Percentiles rank a stretch among this genome's conserved stretches.
Evolutionary conservation across 2,888 invertebrate species (phyloP).

Genomic region (Eudemis profundana): DNA sequence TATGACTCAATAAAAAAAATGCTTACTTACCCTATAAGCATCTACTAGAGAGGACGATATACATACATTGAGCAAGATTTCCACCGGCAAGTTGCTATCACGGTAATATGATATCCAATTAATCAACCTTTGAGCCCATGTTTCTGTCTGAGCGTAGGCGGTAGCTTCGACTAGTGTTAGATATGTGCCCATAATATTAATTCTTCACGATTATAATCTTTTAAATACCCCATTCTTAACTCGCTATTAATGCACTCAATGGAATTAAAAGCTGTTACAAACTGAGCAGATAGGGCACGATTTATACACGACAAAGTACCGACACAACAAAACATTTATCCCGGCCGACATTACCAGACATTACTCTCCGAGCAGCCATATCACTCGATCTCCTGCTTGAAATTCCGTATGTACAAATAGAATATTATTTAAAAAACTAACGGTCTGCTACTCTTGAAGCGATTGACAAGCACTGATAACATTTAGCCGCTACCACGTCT

Average conservation of each 20-base stretch:
- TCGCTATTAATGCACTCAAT: constrained; percentile 29
- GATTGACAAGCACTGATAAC: constrained; percentile 82
- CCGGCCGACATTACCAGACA: constrained; percentile 50
- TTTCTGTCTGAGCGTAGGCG: constrained; percentile 17
- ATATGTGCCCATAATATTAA: constrained; percentile 29
- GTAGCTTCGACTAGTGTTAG: constrained; percentile 17
- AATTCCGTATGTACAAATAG: constrained; percentile 50
- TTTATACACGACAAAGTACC: constrained; percentile 43
- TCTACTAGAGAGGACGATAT: no score
- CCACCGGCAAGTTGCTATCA: background rate
- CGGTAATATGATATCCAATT: constrained; percentile 1
- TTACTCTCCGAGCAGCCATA: constrained; percentile 51
- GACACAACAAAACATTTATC: constrained; percentile 54
- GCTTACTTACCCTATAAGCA: no score
- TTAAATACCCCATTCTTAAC: constrained; percentile 21
- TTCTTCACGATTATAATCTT: constrained; percentile 29
- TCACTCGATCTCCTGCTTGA: constrained; percentile 49
- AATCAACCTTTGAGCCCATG: constrained; percentile 2
- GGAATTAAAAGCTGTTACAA: constrained; percentile 30
- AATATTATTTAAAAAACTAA: constrained; percentile 49
- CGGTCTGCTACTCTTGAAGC: constrained; percentile 67
- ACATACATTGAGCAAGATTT: background rate
- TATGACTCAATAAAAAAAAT: no score
- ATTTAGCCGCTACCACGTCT: constrained; percentile 74
- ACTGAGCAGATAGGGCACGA: constrained; percentile 27